Evolutionary conservation across 2,888 invertebrate species (phyloP).

Genomic region (Cephonodes hylas): DNA sequence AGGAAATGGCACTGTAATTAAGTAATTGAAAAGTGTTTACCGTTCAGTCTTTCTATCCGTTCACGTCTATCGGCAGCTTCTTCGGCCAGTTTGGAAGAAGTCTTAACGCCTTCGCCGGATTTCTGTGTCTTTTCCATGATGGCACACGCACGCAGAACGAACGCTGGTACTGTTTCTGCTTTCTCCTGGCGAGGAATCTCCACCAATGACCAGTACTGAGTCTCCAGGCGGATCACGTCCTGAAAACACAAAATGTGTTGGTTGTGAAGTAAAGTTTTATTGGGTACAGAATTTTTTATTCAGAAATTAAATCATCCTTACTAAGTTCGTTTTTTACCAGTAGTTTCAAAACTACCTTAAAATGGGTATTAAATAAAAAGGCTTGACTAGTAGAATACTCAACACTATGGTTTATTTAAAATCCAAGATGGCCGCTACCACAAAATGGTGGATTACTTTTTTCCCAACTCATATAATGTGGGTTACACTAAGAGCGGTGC

Average conservation of each 20-base stretch:
- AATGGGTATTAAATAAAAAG: no score
- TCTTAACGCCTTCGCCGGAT: slow-evolving; percentile 93
- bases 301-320: no score
- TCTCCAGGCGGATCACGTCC: slow-evolving; percentile 95
- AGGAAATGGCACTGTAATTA: background rate
- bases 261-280: no score
- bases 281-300: no score
- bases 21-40: slow-evolving; percentile 63
- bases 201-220: slow-evolving; percentile 96
- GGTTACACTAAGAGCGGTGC: no score
- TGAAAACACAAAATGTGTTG: slow-evolving; percentile 51
- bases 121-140: slow-evolving; percentile 96
- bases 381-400: no score
- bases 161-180: slow-evolving; percentile 95
- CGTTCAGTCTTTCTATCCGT: slow-evolving; percentile 91
- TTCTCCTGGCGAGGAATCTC: slow-evolving; percentile 97
- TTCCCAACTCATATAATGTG: no score
- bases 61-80: slow-evolving; percentile 92
- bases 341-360: no score
- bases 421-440: no score
- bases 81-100: slow-evolving; percentile 90
- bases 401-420: no score
- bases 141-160: slow-evolving; percentile 93
- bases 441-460: no score
- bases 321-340: no score